Conservation (phyloP, 2,113 vertebrate genomes). For the Pomatorhinus ruficollis region DNA sequence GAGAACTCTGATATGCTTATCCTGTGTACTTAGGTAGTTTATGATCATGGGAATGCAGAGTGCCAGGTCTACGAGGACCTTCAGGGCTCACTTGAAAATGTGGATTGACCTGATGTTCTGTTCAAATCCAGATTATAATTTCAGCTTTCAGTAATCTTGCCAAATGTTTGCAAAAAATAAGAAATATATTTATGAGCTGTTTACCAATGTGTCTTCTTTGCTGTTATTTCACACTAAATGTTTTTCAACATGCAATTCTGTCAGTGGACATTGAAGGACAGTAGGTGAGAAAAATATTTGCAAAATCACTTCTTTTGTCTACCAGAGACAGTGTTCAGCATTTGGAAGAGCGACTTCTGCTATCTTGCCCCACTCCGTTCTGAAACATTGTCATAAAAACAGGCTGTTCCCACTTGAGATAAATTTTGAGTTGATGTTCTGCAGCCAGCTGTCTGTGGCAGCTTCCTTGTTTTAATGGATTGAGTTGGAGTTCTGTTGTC, state of each 20-base stretch:
- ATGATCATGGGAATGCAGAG: fast-evolving
- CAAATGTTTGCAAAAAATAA: neutral
- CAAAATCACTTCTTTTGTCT: neutral
- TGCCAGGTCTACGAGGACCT: neutral
- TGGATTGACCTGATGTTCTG: neutral
- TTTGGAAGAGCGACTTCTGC: neutral
- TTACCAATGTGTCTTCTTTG: neutral
- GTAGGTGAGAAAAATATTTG: neutral
- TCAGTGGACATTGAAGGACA: neutral
- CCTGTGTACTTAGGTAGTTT: neutral
- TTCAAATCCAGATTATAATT: neutral
- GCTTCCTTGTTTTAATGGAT: neutral
- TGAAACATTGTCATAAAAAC: neutral
- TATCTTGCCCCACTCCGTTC: neutral
- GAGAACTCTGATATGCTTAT: neutral
- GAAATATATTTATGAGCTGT: neutral
- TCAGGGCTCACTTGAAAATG: neutral
- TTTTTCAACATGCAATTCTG: neutral
- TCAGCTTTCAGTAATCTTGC: neutral
- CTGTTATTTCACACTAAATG: neutral
- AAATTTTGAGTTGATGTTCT: neutral
- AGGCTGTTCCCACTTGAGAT: neutral
- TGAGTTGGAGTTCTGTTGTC: neutral
- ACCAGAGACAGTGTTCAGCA: neutral
- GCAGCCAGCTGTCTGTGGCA: neutral